Evolutionary conservation across 1,140 invertebrate genomes (phyloP), one percentile per base, ranked within the genome.

Genomic region (Drosophila saltans): DNA sequence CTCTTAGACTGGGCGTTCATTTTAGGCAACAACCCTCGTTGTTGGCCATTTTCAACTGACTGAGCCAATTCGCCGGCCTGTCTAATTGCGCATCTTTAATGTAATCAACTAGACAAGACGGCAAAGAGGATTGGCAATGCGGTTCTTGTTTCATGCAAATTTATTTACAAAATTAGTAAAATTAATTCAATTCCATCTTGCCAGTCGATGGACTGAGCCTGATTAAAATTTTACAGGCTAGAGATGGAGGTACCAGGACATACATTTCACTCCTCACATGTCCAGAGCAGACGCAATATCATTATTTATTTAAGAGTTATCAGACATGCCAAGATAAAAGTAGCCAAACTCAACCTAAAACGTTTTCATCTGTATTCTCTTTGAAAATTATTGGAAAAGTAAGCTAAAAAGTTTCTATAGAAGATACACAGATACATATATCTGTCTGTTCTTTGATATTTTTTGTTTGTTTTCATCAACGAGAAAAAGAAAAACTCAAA

Each of bases 1-100:
- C 26, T 30, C 59, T 28, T n/a, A 11, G 10, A 16, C 7, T n/a
- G 24, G 39, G 65, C 11, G 52, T 8, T 41, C n/a, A n/a, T 66
- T 55, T 45, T 16, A 11, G 39, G 56, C 58, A 74, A 75, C 81
- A 63, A 57, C 3, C 28, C n/a, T 9, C 8, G 39, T 48, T 11
- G 39, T 48, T 36, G 2, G 39, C 41, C 45, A 58, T 58, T 58
- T 36, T 39, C 40, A 43, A 48, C 59, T 68, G 59, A 57, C 68
- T 58, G 33, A 62, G 64, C 7, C 36, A 41, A 69, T 11, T 68
- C 33, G 33, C 62, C 56, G 56, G 65, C 16, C 48, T 28, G 45
- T 74, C 68, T 80, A 83, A 89, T 78, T 88, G 72, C 83, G 83
- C 83, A 86, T 86, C 83, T 71, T 68, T 88, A 88, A 82, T 88